Percentiles rank a stretch among this genome's conserved stretches.
These are phyloP conservation scores for Botia kubotai DNA, from an alignment of 2,797 vertebrate species.

Conservation along the genomic window DNA sequence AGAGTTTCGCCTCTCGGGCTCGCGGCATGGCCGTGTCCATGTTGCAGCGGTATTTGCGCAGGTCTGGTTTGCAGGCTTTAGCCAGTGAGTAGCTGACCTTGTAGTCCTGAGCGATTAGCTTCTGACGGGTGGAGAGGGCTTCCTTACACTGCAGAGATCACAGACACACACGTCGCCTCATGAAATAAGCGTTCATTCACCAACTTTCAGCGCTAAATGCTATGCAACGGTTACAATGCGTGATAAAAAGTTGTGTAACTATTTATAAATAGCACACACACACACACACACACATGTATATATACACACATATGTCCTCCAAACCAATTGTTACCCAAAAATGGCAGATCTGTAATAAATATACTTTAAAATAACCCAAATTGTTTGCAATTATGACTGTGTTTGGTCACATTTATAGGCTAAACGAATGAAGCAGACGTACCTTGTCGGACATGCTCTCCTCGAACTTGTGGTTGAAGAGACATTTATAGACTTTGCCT, in stretches of 20 bases:
- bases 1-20: constrained; percentile 91
- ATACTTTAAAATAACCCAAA: too few relatives aligned
- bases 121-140: constrained; percentile 93
- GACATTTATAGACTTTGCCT: constrained; percentile 96
- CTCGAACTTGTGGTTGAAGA: constrained; percentile 99
- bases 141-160: constrained; percentile 85
- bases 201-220: too few relatives aligned
- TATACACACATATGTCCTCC: too few relatives aligned
- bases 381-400: too few relatives aligned
- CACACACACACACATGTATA: too few relatives aligned
- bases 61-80: constrained; percentile 93
- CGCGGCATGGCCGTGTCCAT: constrained; percentile 90
- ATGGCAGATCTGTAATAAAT: too few relatives aligned
- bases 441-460: constrained; percentile 96
- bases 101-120: constrained; percentile 97
- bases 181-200: too few relatives aligned
- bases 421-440: constrained; percentile 34
- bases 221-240: too few relatives aligned
- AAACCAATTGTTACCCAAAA: too few relatives aligned
- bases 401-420: too few relatives aligned
- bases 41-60: constrained; percentile 93
- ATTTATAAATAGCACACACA: too few relatives aligned
- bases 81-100: constrained; percentile 98
- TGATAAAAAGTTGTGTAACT: too few relatives aligned
- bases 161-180: neutral